Conservation (phyloP, 2,797 vertebrate genomes). For the Lerista edwardsae region DNA sequence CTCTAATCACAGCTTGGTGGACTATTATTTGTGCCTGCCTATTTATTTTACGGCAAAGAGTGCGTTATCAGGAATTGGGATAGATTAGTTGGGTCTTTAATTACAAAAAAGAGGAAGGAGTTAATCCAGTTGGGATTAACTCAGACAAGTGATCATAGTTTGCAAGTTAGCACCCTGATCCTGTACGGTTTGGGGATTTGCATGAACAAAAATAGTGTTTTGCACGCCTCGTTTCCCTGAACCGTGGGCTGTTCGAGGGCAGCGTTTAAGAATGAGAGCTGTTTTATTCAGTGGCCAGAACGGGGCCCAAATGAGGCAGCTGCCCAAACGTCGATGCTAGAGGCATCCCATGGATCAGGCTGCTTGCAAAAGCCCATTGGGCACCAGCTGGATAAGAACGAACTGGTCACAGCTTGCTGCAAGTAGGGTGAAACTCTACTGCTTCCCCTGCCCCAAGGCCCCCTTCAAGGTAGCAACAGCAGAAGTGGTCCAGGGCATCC, state of each 20-base stretch:
- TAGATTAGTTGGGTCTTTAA: background rate
- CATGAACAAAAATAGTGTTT: background rate
- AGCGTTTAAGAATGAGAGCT: background rate
- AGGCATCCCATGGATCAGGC: too few relatives aligned
- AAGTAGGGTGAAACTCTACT: too few relatives aligned
- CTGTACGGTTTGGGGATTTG: background rate
- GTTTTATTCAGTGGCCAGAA: background rate
- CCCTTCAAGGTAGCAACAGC: too few relatives aligned
- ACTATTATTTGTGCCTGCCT: background rate
- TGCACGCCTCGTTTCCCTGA: background rate
- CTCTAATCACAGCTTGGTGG: background rate
- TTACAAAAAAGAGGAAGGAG: background rate
- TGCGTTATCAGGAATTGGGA: background rate
- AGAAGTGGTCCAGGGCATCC: too few relatives aligned
- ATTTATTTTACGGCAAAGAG: background rate
- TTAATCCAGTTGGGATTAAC: background rate
- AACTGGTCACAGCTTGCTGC: too few relatives aligned
- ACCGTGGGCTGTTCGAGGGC: background rate
- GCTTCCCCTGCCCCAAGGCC: too few relatives aligned
- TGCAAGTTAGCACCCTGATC: background rate
- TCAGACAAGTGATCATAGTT: background rate
- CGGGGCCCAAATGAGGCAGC: background rate
- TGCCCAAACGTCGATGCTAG: background rate
- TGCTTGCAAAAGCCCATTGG: too few relatives aligned
- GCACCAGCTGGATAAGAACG: too few relatives aligned